Base-by-base conservation (phyloP, 1,140 invertebrate species). In the Thereuonema tuberculata region DNA sequence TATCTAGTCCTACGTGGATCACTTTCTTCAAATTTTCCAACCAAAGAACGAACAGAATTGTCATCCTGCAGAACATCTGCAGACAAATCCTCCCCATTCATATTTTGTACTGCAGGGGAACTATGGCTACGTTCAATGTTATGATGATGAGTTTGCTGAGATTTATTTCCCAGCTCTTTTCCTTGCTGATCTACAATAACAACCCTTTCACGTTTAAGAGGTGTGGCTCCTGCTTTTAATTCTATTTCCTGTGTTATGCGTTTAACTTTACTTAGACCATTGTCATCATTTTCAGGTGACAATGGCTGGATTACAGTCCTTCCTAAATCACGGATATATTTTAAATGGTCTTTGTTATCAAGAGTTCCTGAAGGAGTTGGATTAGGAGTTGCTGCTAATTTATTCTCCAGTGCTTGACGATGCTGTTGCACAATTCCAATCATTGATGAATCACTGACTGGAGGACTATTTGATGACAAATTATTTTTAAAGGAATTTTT, bases 41-140 rank as follows among this genome's bases (percentile, higher is more conserved):
- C 84, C 56, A 88, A 70, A 37, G 81, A 81, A 66, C 81, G 81
- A 54, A 87, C 84, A 53, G 84, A 86, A 56, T 84, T 69, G 71
- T 87, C 86, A 60, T 85, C 83, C 23, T 5, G 17, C n/a, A n/a
- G n/a, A 17, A 37, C 31, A 37, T 5, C 5, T 9, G 5, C 17
- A 9, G 31, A 9, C 17, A 9, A 17, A 5, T 9, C 5, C 17
- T 9, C 17, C 31, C 31, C 31, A 37, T 37, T 37, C 17, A 37
- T 5, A 37, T 9, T 5, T 50, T 50, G 17, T 14, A 20, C 48
- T 5, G 48, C 48, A 50, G 48, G 23, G 9, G 48, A 23, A 70
- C 66, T 3, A 66, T 65, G 2, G 1, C 78, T 64, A 12, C 76
- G 75, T 29, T 74, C 76, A 21, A 21, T 5, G n/a, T n/a, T n/a